A percentile compares a stretch with the other conserved stretches of the same genome.
phyloP scores from a whole-genome alignment of 2,113 vertebrate species.

The Sinocyclocheilus rhinocerous region DNA sequence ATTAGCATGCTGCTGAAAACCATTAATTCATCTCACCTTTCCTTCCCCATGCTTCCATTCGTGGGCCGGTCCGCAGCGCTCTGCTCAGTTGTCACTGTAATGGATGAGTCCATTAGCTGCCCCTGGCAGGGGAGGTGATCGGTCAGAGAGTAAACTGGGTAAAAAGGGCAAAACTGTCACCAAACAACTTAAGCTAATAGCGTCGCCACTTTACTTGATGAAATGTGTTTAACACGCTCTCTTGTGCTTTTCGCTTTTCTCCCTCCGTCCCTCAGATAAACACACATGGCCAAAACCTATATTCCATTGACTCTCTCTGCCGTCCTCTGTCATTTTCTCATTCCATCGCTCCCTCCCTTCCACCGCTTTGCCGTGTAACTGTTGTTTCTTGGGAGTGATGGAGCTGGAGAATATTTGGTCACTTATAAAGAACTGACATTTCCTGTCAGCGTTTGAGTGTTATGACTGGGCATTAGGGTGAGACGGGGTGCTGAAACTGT shows the following conservation, averaged over 20 bases:
- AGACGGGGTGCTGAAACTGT: conserved; percentile 45
- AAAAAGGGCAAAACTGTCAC: conserved; percentile 42
- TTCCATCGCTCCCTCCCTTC: background rate
- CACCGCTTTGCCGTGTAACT: background rate
- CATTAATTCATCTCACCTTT: conserved; percentile 35
- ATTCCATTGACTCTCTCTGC: background rate
- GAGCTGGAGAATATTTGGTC: conserved; percentile 37
- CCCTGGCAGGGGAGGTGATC: conserved; percentile 49
- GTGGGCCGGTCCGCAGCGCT: background rate
- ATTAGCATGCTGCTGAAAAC: conserved; percentile 51
- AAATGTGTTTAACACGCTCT: conserved; percentile 26
- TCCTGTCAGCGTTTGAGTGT: conserved; percentile 30
- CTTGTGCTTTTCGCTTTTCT: background rate
- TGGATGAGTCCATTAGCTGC: conserved; percentile 62
- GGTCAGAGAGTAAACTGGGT: conserved; percentile 57
- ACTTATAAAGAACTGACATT: conserved; percentile 43
- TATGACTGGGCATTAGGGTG: conserved; percentile 24
- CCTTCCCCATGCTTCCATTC: background rate
- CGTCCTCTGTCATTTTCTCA: background rate
- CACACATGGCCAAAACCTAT: background rate
- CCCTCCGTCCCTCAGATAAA: background rate
- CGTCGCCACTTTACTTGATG: conserved; percentile 44
- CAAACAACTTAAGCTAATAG: conserved; percentile 45
- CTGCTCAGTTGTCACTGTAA: conserved; percentile 58
- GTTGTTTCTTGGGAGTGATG: background rate